phyloP scores from a whole-genome alignment of 2,888 invertebrate species.

The Chalcis sispes region DNA sequence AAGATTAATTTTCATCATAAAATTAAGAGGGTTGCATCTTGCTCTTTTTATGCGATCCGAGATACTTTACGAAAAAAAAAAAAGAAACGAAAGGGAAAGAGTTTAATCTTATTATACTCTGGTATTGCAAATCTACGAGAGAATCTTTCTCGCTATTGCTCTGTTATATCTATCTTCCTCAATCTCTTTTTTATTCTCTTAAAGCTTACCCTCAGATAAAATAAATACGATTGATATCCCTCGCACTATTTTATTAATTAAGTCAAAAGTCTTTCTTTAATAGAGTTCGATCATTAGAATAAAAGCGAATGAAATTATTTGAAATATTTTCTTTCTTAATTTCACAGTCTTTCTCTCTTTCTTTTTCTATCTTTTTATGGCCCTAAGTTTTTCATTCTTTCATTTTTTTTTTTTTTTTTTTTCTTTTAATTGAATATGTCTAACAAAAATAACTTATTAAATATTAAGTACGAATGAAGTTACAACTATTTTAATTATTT shows the following conservation, averaged over 20 bases:
- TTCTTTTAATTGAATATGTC: neutral
- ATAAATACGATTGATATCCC: slow-evolving; percentile 52
- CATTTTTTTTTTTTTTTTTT: too few relatives aligned
- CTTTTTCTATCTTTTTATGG: neutral
- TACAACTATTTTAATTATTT: too few relatives aligned
- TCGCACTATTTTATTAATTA: slow-evolving; percentile 39
- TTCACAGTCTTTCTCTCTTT: neutral
- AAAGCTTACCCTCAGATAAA: slow-evolving; percentile 17
- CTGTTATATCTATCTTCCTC: slow-evolving; percentile 1
- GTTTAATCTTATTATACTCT: slow-evolving; percentile 8
- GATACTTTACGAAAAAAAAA: slow-evolving; percentile 42
- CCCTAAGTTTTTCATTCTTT: too few relatives aligned
- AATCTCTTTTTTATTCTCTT: slow-evolving; percentile 11
- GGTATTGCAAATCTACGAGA: slow-evolving; percentile 12
- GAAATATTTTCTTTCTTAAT: neutral
- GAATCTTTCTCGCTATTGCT: neutral
- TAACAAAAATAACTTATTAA: too few relatives aligned
- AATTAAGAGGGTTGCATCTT: slow-evolving; percentile 22
- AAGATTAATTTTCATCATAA: slow-evolving; percentile 36
- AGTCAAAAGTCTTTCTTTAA: slow-evolving; percentile 32
- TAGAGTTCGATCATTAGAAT: slow-evolving; percentile 6
- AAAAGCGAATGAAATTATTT: slow-evolving; percentile 23
- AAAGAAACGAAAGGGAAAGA: slow-evolving; percentile 14
- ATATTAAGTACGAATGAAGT: too few relatives aligned
- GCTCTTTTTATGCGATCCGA: neutral